phyloP scores from a whole-genome alignment of 64 coral and sea anemone genomes.

The Catalaphyllia jardinei region DNA sequence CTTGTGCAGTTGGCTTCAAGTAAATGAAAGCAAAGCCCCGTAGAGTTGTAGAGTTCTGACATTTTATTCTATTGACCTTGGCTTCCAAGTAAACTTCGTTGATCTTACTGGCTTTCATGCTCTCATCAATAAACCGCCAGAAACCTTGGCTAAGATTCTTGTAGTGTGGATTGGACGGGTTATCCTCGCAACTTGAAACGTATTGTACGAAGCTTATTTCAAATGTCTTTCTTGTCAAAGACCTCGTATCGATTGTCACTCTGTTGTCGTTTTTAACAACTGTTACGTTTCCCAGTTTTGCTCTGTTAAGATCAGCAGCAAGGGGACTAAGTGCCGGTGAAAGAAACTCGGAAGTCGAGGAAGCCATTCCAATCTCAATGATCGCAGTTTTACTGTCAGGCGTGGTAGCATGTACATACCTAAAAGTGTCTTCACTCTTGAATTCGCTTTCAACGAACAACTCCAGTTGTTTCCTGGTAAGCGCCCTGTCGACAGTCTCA shows the following conservation, averaged over 20 bases:
- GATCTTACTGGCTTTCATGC: neutral
- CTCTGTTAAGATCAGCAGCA: neutral
- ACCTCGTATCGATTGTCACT: constrained; percentile 13
- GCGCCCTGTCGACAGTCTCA: neutral
- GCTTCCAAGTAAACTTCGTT: neutral
- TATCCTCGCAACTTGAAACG: neutral
- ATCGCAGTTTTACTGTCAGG: neutral
- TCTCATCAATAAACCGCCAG: constrained; percentile 8
- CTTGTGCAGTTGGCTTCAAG: constrained; percentile 16
- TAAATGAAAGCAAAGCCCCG: neutral
- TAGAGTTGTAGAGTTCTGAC: neutral
- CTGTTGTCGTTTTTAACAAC: neutral
- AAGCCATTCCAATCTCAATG: constrained; percentile 25
- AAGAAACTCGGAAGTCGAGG: neutral
- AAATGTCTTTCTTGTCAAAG: constrained; percentile 26
- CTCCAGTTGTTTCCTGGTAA: neutral
- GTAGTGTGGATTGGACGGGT: neutral
- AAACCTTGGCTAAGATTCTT: neutral
- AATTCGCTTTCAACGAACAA: neutral
- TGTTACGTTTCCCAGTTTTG: neutral
- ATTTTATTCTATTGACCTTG: neutral
- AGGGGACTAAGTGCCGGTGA: neutral
- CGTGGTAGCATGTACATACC: neutral
- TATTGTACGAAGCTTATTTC: neutral
- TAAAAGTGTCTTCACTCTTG: neutral